Percentiles rank a stretch among this genome's conserved stretches.
Evolutionary conservation across 2,113 vertebrate species (phyloP).

Genomic region (Emydocephalus ijimae): DNA sequence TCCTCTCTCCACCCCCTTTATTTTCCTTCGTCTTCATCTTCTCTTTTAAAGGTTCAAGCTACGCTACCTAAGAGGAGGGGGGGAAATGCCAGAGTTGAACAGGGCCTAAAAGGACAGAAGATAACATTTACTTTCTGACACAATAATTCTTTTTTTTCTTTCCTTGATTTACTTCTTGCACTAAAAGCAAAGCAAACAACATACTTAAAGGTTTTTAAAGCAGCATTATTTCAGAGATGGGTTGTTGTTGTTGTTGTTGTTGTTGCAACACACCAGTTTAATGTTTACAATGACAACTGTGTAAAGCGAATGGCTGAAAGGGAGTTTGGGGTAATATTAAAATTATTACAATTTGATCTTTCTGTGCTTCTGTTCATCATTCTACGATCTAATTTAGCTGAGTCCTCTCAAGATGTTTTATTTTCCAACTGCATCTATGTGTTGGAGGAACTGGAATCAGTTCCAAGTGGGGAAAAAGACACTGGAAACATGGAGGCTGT

Average conservation of each 20-base stretch:
- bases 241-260: background rate
- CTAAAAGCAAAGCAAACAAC: conserved; percentile 47
- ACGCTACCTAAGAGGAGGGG: background rate
- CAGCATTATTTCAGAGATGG: conserved; percentile 19
- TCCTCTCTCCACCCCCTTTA: background rate
- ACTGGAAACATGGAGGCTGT: too few relatives aligned
- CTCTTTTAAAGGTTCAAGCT: conserved; percentile 24
- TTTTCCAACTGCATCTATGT: background rate
- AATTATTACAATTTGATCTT: conserved; percentile 54
- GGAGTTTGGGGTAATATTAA: conserved; percentile 33
- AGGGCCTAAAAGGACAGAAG: conserved; percentile 44
- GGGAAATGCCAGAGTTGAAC: conserved; percentile 29
- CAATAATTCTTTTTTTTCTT: conserved; percentile 12
- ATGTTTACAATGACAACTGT: conserved; percentile 36
- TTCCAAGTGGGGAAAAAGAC: too few relatives aligned
- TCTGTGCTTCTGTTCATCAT: conserved; percentile 19
- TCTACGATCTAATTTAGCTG: conserved; percentile 32
- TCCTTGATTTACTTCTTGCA: conserved; percentile 26
- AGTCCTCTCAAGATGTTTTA: conserved; percentile 1
- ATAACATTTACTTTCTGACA: conserved; percentile 58
- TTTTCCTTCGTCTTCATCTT: background rate
- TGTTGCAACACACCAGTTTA: conserved; percentile 8
- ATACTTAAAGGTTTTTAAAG: conserved; percentile 43
- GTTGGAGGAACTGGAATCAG: too few relatives aligned
- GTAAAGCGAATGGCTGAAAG: conserved; percentile 49